These are phyloP conservation scores for Potorous gilbertii DNA, from an alignment of 2,797 vertebrate genomes.

Conservation along the genomic window DNA sequence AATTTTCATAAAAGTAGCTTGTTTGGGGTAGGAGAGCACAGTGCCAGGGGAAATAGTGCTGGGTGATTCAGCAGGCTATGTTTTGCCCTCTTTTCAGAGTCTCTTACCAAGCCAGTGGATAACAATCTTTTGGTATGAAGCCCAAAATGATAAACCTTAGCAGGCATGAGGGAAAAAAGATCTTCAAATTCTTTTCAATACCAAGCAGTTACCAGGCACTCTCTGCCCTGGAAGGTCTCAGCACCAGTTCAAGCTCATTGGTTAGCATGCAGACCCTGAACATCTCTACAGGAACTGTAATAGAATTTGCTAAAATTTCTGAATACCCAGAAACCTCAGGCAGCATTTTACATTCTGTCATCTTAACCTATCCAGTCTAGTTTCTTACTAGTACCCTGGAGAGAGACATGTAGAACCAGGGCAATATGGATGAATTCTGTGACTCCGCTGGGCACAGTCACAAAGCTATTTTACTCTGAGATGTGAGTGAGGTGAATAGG, in stretches of 20 bases:
- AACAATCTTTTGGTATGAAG: not conserved
- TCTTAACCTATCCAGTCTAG: not conserved
- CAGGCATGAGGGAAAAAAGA: not conserved
- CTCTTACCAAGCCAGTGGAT: not conserved
- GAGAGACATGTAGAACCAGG: slow-evolving; percentile 49
- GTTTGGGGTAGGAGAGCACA: not conserved
- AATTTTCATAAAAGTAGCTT: not conserved
- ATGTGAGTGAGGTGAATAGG: slow-evolving; percentile 61
- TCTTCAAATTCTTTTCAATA: slow-evolving; percentile 26
- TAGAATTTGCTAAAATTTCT: not conserved
- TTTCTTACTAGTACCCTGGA: slow-evolving; percentile 42
- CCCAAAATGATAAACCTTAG: not conserved
- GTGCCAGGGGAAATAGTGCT: slow-evolving; percentile 2
- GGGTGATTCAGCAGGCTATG: not conserved
- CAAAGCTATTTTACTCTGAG: slow-evolving; percentile 63
- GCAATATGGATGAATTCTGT: slow-evolving; percentile 69
- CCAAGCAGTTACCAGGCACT: not conserved
- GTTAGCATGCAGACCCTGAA: not conserved
- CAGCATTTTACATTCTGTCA: slow-evolving; percentile 28
- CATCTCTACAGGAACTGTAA: slow-evolving; percentile 3
- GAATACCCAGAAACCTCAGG: not conserved
- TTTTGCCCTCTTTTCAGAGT: not conserved
- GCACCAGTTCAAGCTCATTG: not conserved
- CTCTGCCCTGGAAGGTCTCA: not conserved
- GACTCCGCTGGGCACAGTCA: slow-evolving; percentile 61